phyloP scores from a whole-genome alignment of 2,797 vertebrate genomes.

The Halcyon badia region DNA sequence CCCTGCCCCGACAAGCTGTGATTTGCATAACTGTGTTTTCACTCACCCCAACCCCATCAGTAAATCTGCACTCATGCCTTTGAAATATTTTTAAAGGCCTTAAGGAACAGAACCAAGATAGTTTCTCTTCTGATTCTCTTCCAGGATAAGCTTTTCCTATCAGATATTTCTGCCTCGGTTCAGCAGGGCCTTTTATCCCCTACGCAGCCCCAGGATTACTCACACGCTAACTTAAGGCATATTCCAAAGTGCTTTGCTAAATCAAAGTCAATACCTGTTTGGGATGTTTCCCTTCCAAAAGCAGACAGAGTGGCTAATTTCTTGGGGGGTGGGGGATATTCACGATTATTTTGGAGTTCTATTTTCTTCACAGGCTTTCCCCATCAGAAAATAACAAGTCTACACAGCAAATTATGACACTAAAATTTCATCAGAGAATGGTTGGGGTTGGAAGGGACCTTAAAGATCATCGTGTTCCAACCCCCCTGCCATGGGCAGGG shows the following conservation, averaged over 20 bases:
- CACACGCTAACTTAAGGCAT: neutral
- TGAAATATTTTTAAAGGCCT: constrained; percentile 53
- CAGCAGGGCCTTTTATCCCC: constrained; percentile 15
- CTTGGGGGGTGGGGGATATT: neutral
- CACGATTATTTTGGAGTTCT: neutral
- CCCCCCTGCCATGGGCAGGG: no score
- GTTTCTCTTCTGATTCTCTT: constrained; percentile 51
- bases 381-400: neutral
- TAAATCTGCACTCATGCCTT: constrained; percentile 23
- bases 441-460: no score
- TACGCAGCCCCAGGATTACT: neutral
- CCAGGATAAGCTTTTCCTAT: constrained; percentile 55
- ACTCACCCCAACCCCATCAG: constrained; percentile 16
- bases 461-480: no score
- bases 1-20: constrained; percentile 21
- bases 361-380: neutral
- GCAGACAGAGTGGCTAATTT: neutral
- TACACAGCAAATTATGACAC: neutral
- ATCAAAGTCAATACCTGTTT: neutral
- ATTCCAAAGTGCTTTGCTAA: neutral
- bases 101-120: constrained; percentile 4
- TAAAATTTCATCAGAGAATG: no score
- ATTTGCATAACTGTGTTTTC: constrained; percentile 52
- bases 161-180: constrained; percentile 3
- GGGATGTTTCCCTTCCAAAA: neutral